These are phyloP conservation scores for Athalia rosae DNA, from an alignment of 2,888 invertebrate species.

Conservation along the genomic window DNA sequence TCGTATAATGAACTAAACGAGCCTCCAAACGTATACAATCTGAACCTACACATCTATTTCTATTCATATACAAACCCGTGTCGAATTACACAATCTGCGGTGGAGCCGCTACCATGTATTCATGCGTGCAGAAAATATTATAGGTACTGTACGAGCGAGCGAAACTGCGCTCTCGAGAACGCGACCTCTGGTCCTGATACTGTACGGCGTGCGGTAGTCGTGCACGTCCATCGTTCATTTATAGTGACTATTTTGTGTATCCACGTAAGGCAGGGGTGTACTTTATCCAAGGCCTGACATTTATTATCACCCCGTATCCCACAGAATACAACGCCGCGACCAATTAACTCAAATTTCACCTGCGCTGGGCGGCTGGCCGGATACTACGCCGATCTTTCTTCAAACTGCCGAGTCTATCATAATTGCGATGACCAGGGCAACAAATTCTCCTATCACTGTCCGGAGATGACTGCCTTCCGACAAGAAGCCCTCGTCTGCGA, in stretches of 20 bases:
- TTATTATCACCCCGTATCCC: not conserved
- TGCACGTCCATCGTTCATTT: too few relatives aligned
- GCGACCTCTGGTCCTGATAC: too few relatives aligned
- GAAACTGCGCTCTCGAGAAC: slow-evolving; percentile 26
- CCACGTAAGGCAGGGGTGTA: not conserved
- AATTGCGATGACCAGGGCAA: slow-evolving; percentile 69
- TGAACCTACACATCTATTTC: not conserved
- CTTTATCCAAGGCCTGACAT: not conserved
- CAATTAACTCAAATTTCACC: slow-evolving; percentile 60
- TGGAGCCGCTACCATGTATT: slow-evolving; percentile 7
- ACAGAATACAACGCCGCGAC: slow-evolving; percentile 62
- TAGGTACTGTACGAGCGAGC: slow-evolving; percentile 15
- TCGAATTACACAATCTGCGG: slow-evolving; percentile 10
- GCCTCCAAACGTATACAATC: slow-evolving; percentile 8
- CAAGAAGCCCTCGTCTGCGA: slow-evolving; percentile 69
- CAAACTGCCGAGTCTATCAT: slow-evolving; percentile 66
- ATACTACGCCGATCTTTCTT: slow-evolving; percentile 65
- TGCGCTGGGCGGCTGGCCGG: slow-evolving; percentile 62
- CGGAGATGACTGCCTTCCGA: slow-evolving; percentile 67
- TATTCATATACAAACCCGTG: not conserved
- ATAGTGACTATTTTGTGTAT: too few relatives aligned
- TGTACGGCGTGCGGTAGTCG: too few relatives aligned
- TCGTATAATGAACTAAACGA: not conserved
- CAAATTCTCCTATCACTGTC: slow-evolving; percentile 67
- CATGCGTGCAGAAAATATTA: slow-evolving; percentile 17